These are phyloP conservation scores for Nephrotoma guestfalica DNA, from an alignment of 2,888 invertebrate genomes.

Conservation along the genomic window DNA sequence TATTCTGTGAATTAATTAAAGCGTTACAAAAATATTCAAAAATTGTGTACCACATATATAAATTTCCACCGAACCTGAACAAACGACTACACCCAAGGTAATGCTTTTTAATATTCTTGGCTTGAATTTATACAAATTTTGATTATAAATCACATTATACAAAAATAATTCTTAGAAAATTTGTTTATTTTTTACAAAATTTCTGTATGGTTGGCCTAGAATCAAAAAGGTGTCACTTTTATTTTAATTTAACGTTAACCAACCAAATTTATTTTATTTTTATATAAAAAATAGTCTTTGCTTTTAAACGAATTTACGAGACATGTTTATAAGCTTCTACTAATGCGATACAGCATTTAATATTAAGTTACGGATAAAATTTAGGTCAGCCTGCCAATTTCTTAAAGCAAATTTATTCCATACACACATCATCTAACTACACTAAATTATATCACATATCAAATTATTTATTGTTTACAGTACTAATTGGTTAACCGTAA, in stretches of 20 bases:
- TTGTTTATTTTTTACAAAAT: neutral
- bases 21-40: neutral
- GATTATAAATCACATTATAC: neutral
- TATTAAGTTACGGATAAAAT: neutral
- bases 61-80: neutral
- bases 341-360: neutral
- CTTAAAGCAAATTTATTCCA: neutral
- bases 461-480: neutral
- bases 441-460: neutral
- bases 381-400: neutral
- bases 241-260: neutral
- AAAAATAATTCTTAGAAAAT: neutral
- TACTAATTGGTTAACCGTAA: neutral
- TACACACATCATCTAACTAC: neutral
- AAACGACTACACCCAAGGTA: neutral
- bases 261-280: neutral
- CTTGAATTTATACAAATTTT: neutral
- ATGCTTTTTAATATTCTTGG: neutral
- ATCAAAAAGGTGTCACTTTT: neutral
- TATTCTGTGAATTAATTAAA: neutral
- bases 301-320: neutral
- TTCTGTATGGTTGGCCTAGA: neutral
- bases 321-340: neutral
- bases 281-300: neutral
- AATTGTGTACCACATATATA: neutral